A percentile compares a stretch with the other conserved stretches of the same genome.
Conservation (phyloP, 2,888 invertebrate genomes). For the Sericinus montela region DNA sequence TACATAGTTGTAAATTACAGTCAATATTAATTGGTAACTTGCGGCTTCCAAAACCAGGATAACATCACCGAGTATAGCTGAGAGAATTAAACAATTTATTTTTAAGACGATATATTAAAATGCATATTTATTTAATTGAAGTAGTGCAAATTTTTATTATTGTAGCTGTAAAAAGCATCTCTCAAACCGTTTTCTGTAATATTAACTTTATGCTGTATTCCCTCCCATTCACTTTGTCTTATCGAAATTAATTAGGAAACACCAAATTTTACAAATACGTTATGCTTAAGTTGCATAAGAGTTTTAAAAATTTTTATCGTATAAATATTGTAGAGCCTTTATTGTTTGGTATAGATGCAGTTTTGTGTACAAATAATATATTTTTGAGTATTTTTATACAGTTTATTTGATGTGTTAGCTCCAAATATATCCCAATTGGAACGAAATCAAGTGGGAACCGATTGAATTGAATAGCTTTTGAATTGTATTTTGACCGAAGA, state of each 20-base stretch:
- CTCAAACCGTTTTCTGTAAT: slow-evolving; percentile 5
- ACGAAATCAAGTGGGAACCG: background rate
- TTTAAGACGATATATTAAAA: too few relatives aligned
- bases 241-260: slow-evolving; percentile 1
- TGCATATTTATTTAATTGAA: too few relatives aligned
- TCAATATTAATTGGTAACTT: too few relatives aligned
- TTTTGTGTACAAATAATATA: slow-evolving; percentile 19
- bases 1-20: too few relatives aligned
- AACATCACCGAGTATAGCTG: too few relatives aligned
- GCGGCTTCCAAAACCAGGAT: too few relatives aligned
- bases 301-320: slow-evolving; percentile 5
- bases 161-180: too few relatives aligned
- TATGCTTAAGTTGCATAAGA: slow-evolving; percentile 16
- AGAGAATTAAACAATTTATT: too few relatives aligned
- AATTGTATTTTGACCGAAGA: background rate
- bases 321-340: slow-evolving; percentile 13
- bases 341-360: slow-evolving; percentile 15
- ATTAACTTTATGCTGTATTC: background rate
- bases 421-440: slow-evolving; percentile 1
- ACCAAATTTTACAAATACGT: slow-evolving; percentile 16
- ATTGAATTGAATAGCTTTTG: background rate
- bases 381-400: slow-evolving; percentile 20
- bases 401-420: slow-evolving; percentile 13
- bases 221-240: background rate
- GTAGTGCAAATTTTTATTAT: too few relatives aligned